These are phyloP conservation scores for Baronia brevicornis DNA, from an alignment of 2,888 invertebrate genomes.

Conservation along the genomic window DNA sequence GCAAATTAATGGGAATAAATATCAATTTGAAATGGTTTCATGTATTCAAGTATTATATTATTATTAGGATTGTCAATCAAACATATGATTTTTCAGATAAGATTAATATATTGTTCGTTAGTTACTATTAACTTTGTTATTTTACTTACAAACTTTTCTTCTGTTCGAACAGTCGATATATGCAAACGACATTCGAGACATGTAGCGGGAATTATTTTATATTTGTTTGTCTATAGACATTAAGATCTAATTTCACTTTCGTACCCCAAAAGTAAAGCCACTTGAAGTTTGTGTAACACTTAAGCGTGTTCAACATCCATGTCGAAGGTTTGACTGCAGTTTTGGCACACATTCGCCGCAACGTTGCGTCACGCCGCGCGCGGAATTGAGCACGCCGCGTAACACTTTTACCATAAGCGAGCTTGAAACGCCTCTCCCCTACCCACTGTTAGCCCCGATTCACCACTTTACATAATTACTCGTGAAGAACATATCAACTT, in stretches of 20 bases:
- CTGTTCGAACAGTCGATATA: no score
- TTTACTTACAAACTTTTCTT: no score
- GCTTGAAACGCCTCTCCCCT: conserved; percentile 37
- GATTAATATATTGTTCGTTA: no score
- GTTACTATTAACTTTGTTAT: no score
- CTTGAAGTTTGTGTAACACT: conserved; percentile 22
- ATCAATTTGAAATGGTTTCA: no score
- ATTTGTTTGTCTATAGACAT: no score
- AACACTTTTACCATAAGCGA: conserved; percentile 68
- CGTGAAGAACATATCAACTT: conserved; percentile 58
- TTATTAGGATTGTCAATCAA: no score
- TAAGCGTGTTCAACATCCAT: conserved; percentile 23
- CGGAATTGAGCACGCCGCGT: conserved; percentile 62
- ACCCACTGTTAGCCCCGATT: conserved; percentile 50
- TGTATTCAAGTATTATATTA: no score
- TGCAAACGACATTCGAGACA: no score
- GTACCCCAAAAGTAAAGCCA: conserved; percentile 17
- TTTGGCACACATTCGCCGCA: conserved; percentile 67
- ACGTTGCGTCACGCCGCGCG: conserved; percentile 52
- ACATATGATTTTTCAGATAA: no score
- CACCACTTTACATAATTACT: conserved; percentile 68
- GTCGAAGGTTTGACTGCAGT: conserved; percentile 60
- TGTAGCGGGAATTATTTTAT: no score
- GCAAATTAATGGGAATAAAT: no score
- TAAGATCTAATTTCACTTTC: conserved; percentile 17